Conservation (phyloP, 92 coral and sea anemone species). For the Scolanthus callimorphus region DNA sequence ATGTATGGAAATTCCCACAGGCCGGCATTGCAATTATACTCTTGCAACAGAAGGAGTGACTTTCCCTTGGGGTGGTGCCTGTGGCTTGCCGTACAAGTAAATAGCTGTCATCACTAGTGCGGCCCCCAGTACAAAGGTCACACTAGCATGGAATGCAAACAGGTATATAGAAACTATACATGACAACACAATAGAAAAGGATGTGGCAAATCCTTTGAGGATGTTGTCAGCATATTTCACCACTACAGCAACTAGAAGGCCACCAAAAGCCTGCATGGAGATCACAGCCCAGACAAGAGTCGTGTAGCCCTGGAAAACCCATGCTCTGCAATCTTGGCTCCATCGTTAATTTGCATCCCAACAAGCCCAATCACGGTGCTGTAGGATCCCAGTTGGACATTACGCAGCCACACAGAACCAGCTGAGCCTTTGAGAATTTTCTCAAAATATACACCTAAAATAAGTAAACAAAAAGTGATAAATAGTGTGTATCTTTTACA, state of each 20-base stretch:
- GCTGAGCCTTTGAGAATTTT: slow-evolving; percentile 88
- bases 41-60: not conserved
- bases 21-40: no score
- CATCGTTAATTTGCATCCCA: slow-evolving; percentile 93
- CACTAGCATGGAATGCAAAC: slow-evolving; percentile 76
- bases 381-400: slow-evolving; percentile 81
- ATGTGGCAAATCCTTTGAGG: slow-evolving; percentile 96
- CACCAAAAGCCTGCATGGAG: slow-evolving; percentile 92
- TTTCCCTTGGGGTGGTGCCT: not conserved
- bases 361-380: slow-evolving; percentile 69
- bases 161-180: slow-evolving; percentile 80
- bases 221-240: slow-evolving; percentile 99
- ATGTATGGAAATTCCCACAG: no score
- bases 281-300: slow-evolving; percentile 78
- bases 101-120: slow-evolving; percentile 76
- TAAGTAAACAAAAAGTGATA: no score
- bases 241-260: slow-evolving; percentile 86
- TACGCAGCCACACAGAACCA: slow-evolving; percentile 85
- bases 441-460: slow-evolving; percentile 94
- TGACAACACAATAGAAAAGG: slow-evolving; percentile 82
- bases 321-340: slow-evolving; percentile 67
- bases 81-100: slow-evolving; percentile 69
- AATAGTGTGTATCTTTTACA: no score
- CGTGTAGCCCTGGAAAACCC: slow-evolving; percentile 86
- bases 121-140: slow-evolving; percentile 78